These are phyloP conservation scores for Clepsis dumicolana DNA, from an alignment of 2,888 invertebrate genomes.

Conservation along the genomic window DNA sequence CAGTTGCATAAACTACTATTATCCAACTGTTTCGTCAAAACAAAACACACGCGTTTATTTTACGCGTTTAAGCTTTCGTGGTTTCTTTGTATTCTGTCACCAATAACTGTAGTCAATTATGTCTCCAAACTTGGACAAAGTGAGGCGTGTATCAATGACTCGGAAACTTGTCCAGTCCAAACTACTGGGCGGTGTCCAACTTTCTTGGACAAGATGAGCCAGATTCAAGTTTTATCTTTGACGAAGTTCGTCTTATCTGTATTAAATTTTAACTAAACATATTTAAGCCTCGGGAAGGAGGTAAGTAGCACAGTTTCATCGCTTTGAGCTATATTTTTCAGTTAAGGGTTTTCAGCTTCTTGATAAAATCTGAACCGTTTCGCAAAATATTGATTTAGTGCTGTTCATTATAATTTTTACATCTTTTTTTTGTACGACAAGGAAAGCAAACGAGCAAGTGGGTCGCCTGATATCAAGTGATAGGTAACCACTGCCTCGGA, in stretches of 20 bases:
- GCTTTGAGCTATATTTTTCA: no score
- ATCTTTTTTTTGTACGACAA: no score
- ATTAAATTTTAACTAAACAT: not conserved
- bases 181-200: constrained; percentile 18
- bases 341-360: not conserved
- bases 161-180: constrained; percentile 6
- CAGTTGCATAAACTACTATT: no score
- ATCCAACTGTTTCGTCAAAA: no score
- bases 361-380: not conserved
- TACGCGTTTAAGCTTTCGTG: no score
- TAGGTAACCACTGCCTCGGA: no score
- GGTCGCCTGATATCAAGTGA: no score
- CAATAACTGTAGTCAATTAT: not conserved
- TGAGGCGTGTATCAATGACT: constrained; percentile 8
- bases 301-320: not conserved
- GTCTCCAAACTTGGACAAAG: not conserved
- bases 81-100: no score
- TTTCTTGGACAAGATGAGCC: constrained; percentile 32
- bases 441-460: no score
- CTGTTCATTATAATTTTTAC: no score
- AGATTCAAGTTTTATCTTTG: constrained; percentile 23
- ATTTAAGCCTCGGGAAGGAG: constrained; percentile 4
- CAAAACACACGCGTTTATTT: no score
- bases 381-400: no score
- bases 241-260: constrained; percentile 14